Conservation (phyloP, 2,113 vertebrate genomes). For the Channa maculata region DNA sequence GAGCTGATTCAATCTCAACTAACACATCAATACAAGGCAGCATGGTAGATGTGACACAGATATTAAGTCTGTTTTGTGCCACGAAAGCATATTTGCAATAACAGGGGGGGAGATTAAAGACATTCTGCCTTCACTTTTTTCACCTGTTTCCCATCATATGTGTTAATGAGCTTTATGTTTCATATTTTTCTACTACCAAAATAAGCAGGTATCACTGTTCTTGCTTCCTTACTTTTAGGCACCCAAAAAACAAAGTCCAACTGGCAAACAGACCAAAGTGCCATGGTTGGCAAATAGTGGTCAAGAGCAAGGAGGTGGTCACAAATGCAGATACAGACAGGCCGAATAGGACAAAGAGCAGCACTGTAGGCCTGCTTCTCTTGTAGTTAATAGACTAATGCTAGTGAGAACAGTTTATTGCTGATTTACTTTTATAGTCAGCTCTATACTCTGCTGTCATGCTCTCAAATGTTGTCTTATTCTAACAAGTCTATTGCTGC, state of each 20-base stretch:
- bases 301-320: slow-evolving; percentile 22
- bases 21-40: not conserved
- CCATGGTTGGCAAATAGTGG: slow-evolving; percentile 7
- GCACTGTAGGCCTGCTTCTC: no score
- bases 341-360: slow-evolving; percentile 12
- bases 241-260: not conserved
- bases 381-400: not conserved
- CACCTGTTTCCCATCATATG: not conserved
- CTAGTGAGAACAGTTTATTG: slow-evolving; percentile 14
- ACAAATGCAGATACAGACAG: slow-evolving; percentile 6
- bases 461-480: slow-evolving; percentile 45
- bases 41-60: not conserved
- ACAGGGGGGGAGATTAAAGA: not conserved
- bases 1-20: no score
- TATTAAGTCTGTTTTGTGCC: not conserved
- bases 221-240: no score
- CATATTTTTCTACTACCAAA: not conserved
- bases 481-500: slow-evolving; percentile 30
- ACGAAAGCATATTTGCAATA: not conserved
- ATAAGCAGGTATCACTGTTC: not conserved
- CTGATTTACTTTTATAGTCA: slow-evolving; percentile 10
- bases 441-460: slow-evolving; percentile 14
- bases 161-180: no score
- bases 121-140: not conserved
- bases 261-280: slow-evolving; percentile 17